These are phyloP conservation scores for Xanthorhoe designata DNA, from an alignment of 2,888 invertebrate genomes.

Conservation along the genomic window DNA sequence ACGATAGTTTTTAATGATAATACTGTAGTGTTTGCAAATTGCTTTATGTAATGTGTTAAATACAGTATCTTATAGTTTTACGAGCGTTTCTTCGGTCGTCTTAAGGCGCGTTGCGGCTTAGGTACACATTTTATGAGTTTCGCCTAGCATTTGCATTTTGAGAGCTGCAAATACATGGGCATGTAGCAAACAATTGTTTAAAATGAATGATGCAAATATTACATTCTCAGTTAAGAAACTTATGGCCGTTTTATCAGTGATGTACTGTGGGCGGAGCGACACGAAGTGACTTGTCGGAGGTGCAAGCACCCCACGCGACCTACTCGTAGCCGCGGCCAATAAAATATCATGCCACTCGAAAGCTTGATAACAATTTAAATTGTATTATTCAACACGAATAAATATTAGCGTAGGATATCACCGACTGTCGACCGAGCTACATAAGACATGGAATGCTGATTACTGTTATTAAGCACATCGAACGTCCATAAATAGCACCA, in stretches of 20 bases:
- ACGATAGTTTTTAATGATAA: background rate
- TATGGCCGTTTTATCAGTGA: constrained; percentile 42
- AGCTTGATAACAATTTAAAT: constrained; percentile 57
- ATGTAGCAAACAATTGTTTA: constrained; percentile 39
- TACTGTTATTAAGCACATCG: constrained; percentile 13
- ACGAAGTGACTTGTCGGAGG: constrained; percentile 53
- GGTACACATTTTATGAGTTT: constrained; percentile 58
- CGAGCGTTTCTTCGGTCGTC: constrained; percentile 39
- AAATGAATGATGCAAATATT: constrained; percentile 39
- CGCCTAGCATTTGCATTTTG: constrained; percentile 49
- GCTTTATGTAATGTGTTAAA: constrained; percentile 10
- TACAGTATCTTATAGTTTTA: constrained; percentile 48
- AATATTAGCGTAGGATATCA: constrained; percentile 55
- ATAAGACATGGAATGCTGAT: constrained; percentile 14
- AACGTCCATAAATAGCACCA: constrained; percentile 7
- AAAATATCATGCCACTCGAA: constrained; percentile 58
- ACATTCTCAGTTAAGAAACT: constrained; percentile 38
- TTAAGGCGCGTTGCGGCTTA: constrained; percentile 49
- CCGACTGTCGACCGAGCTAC: constrained; percentile 49
- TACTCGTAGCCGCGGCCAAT: constrained; percentile 50
- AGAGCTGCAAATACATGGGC: constrained; percentile 44
- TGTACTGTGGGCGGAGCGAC: constrained; percentile 54
- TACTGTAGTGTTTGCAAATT: constrained; percentile 10
- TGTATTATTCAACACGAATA: constrained; percentile 56
- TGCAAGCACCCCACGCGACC: constrained; percentile 59